These are phyloP conservation scores for Corythornis cristatus DNA, from an alignment of 2,113 vertebrate species.

Conservation along the genomic window DNA sequence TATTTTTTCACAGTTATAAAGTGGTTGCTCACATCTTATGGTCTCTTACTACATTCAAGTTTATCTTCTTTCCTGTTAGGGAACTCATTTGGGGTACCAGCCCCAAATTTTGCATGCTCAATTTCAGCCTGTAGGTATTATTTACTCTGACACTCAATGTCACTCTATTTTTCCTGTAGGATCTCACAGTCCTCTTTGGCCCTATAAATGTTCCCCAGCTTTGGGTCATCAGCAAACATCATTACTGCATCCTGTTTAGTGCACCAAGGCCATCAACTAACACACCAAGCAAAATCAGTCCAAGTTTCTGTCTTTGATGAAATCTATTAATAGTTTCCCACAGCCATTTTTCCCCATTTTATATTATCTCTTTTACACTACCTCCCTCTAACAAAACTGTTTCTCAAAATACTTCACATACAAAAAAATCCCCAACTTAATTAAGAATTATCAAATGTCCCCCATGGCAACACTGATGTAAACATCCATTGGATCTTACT, in stretches of 20 bases:
- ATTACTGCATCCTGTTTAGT: neutral
- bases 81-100: neutral
- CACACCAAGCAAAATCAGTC: neutral
- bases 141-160: neutral
- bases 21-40: neutral
- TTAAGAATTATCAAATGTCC: neutral
- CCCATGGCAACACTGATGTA: neutral
- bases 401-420: neutral
- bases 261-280: neutral
- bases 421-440: neutral
- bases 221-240: neutral
- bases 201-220: neutral
- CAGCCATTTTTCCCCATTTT: neutral
- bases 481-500: fast-evolving
- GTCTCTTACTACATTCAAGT: neutral
- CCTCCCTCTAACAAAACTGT: neutral
- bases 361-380: neutral
- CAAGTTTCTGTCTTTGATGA: neutral
- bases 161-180: neutral
- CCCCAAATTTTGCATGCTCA: neutral
- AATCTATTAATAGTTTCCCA: neutral
- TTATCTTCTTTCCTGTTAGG: neutral
- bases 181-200: neutral
- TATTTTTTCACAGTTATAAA: neutral
- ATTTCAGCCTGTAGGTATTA: fast-evolving